phyloP scores from a whole-genome alignment of 2,113 vertebrate genomes.

The Burhinus bistriatus region DNA sequence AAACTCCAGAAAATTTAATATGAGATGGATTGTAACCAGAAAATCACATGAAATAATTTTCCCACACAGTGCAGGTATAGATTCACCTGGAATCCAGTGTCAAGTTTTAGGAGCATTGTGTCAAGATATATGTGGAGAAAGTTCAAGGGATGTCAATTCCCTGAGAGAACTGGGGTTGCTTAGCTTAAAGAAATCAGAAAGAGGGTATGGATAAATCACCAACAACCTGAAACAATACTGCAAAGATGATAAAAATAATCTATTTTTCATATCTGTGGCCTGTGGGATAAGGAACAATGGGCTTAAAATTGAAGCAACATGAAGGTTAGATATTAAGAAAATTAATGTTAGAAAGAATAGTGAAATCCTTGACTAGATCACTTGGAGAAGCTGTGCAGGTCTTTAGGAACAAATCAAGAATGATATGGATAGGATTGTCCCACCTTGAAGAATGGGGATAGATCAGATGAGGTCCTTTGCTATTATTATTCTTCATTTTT shows the following conservation, averaged over 20 bases:
- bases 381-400: not conserved
- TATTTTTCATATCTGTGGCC: not conserved
- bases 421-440: not conserved
- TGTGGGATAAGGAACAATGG: not conserved
- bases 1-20: not conserved
- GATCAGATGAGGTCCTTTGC: not conserved
- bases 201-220: not conserved
- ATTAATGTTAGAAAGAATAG: not conserved
- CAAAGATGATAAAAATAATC: not conserved
- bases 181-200: not conserved
- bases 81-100: not conserved
- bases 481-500: not conserved
- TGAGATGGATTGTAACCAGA: not conserved
- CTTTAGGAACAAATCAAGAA: not conserved
- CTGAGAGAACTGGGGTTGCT: not conserved
- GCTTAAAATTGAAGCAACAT: not conserved
- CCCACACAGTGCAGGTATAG: not conserved
- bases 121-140: not conserved
- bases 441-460: not conserved
- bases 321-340: not conserved
- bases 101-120: not conserved
- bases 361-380: not conserved
- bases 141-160: not conserved
- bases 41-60: not conserved
- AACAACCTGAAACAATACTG: not conserved